These are phyloP conservation scores for Asteroscopus sphinx DNA, from an alignment of 2,888 invertebrate genomes.

Conservation along the genomic window DNA sequence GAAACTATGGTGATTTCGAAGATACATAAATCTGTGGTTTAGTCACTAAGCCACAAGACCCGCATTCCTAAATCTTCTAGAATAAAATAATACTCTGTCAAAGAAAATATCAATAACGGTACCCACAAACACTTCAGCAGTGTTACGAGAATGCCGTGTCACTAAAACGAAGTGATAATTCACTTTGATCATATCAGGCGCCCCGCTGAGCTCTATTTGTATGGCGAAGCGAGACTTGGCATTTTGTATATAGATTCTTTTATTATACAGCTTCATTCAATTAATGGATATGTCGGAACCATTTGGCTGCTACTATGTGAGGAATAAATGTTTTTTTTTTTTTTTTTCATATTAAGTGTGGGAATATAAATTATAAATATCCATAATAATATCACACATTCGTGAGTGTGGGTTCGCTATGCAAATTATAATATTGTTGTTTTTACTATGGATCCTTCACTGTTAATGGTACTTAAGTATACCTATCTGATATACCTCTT, in stretches of 20 bases:
- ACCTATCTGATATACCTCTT: too few relatives aligned
- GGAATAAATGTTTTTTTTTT: not conserved
- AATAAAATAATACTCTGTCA: not conserved
- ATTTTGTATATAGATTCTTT: conserved; percentile 45
- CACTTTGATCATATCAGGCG: conserved; percentile 48
- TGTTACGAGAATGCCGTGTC: conserved; percentile 7
- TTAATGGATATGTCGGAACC: conserved; percentile 17
- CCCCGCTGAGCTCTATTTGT: conserved; percentile 44
- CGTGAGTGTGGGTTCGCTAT: too few relatives aligned
- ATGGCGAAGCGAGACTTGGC: conserved; percentile 10
- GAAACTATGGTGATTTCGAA: too few relatives aligned
- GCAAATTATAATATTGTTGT: too few relatives aligned
- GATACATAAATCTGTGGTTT: too few relatives aligned
- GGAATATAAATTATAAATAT: too few relatives aligned
- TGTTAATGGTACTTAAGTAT: too few relatives aligned
- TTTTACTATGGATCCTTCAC: too few relatives aligned
- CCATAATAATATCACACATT: too few relatives aligned
- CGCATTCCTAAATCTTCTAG: not conserved
- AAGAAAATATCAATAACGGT: conserved; percentile 17
- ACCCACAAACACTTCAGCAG: conserved; percentile 2
- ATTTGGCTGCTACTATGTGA: conserved; percentile 9
- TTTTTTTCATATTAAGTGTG: too few relatives aligned
- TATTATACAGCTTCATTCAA: conserved; percentile 48
- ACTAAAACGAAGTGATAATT: conserved; percentile 40
- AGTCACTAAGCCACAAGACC: too few relatives aligned